Evolutionary conservation across 1,140 invertebrate genomes (phyloP).

Genomic region (Papilio dardanus): DNA sequence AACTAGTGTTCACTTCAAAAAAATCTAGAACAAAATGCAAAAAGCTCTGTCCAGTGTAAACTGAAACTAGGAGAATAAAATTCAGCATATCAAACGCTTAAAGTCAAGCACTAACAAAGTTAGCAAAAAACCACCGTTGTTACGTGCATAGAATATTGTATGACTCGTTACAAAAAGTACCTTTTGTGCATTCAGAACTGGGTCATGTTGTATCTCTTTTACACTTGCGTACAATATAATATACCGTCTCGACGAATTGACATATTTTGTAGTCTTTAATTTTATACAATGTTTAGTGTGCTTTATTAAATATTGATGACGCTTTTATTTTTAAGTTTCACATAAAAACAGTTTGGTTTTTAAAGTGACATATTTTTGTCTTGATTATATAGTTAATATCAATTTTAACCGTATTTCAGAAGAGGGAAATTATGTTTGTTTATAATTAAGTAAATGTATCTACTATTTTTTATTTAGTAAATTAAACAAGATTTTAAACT

Average conservation of each 20-base stretch:
- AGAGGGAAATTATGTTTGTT: too few species aligned
- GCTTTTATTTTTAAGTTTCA: neutral
- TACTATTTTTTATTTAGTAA: too few species aligned
- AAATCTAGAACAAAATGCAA: conserved; percentile 4
- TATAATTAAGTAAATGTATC: too few species aligned
- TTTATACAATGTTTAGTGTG: neutral
- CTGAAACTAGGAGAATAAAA: conserved; percentile 7
- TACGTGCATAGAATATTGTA: conserved; percentile 55
- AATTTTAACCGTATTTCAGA: too few species aligned
- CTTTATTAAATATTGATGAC: neutral
- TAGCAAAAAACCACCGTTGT: conserved; percentile 45
- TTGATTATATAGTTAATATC: neutral
- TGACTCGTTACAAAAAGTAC: conserved; percentile 54
- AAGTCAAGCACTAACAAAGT: conserved; percentile 32
- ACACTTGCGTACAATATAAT: conserved; percentile 42
- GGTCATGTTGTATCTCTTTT: conserved; percentile 56
- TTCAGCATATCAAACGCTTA: conserved; percentile 17
- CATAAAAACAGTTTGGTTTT: neutral
- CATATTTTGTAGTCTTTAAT: neutral
- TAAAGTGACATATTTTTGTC: neutral
- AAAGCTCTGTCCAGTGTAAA: neutral
- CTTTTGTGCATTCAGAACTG: conserved; percentile 61
- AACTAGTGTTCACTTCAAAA: neutral
- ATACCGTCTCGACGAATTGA: conserved; percentile 28
- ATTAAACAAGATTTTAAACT: too few species aligned